Conservation (phyloP, 2,113 vertebrate species). For the Limanda limanda region DNA sequence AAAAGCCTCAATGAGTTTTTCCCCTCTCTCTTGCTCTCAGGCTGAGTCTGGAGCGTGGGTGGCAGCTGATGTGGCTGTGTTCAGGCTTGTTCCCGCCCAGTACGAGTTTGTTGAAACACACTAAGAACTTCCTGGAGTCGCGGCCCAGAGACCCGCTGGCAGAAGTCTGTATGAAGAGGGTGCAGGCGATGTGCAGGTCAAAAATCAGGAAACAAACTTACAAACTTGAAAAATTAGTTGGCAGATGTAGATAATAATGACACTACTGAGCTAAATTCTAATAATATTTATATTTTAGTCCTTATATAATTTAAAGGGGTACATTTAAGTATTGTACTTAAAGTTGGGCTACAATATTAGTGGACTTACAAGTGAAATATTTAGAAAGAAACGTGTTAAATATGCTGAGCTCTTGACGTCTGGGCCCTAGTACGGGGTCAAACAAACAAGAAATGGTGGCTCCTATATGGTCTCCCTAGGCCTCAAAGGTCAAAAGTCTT, state of each 20-base stretch:
- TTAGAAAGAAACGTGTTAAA: neutral
- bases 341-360: too few relatives aligned
- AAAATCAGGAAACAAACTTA: neutral
- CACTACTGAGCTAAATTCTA: neutral
- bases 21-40: slow-evolving; percentile 68
- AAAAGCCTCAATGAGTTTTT: neutral
- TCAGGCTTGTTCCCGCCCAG: slow-evolving; percentile 90
- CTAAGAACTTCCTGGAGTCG: slow-evolving; percentile 89
- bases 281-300: too few relatives aligned
- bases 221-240: too few relatives aligned
- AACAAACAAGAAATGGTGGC: too few relatives aligned
- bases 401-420: neutral
- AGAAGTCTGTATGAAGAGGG: slow-evolving; percentile 82
- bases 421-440: too few relatives aligned
- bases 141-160: slow-evolving; percentile 84
- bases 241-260: neutral
- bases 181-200: slow-evolving; percentile 88
- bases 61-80: slow-evolving; percentile 96
- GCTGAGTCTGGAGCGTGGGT: slow-evolving; percentile 88
- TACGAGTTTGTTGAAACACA: slow-evolving; percentile 80
- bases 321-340: neutral
- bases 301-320: too few relatives aligned
- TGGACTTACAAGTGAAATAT: too few relatives aligned
- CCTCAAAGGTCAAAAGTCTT: too few relatives aligned
- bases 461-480: too few relatives aligned